phyloP scores from a whole-genome alignment of 2,113 vertebrate genomes.

The Podilymbus podiceps region DNA sequence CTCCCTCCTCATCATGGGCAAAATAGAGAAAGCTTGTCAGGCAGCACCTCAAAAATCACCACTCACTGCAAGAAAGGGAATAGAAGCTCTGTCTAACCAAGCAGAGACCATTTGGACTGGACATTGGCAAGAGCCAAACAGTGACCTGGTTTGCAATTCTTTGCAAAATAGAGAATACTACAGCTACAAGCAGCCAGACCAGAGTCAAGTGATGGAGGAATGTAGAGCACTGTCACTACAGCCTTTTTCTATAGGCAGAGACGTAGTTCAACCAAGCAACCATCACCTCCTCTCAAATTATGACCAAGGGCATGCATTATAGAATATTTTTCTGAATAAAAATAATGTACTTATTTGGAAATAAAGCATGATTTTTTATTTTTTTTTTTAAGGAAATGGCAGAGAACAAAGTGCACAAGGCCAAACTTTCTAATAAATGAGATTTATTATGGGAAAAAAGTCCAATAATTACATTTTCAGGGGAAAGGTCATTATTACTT shows the following conservation, averaged over 20 bases:
- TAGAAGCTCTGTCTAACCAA: not conserved
- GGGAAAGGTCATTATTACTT: constrained; percentile 62
- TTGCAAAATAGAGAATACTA: not conserved
- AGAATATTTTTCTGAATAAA: constrained; percentile 44
- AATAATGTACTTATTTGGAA: constrained; percentile 69
- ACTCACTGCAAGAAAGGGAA: not conserved
- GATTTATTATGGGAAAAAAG: constrained; percentile 75
- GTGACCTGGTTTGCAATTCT: not conserved
- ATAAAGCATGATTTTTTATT: constrained; percentile 56
- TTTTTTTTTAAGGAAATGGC: constrained; percentile 61
- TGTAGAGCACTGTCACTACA: not conserved
- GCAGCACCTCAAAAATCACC: not conserved
- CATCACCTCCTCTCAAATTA: not conserved
- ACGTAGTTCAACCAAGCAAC: not conserved
- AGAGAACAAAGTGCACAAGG: constrained; percentile 72
- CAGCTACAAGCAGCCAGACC: not conserved
- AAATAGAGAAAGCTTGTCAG: not conserved
- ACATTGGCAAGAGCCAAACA: not conserved
- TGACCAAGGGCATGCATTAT: not conserved
- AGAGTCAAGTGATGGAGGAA: accelerated
- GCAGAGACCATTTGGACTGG: not conserved
- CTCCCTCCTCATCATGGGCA: not conserved
- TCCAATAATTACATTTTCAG: constrained; percentile 72
- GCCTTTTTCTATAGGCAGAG: not conserved
- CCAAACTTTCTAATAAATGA: constrained; percentile 74